Base-by-base conservation (phyloP, 2,113 vertebrate genomes). In the Odontophorus gujanensis region DNA sequence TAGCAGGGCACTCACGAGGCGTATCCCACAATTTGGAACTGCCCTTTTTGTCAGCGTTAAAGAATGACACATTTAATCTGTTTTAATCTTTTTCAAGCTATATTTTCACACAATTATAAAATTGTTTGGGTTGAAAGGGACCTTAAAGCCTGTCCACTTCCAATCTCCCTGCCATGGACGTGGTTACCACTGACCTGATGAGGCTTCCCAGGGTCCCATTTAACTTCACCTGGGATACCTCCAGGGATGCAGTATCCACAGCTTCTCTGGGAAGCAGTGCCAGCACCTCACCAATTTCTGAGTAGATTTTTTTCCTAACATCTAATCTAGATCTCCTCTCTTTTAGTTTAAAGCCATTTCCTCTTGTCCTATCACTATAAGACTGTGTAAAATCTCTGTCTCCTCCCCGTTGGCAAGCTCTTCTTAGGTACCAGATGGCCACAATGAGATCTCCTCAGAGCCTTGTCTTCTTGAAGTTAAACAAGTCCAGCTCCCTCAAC, bases 1-100 rank as follows among this genome's bases (percentile, higher is more conserved):
- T 1, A 92, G 13, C 13, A 69, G 57, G 32, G 22, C 45, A 58
- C 45, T 61, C 53, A 69, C 78, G 68, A 93, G 53, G 69, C 75
- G 48, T 59, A 55, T 83, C 48, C 9, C 85, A 69, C 40, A 78
- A 34, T 50, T 89, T 94, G 47, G 65, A 91, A 78, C 72, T 75
- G 85, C 48, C 72, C 94, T 95, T 95, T 86, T 69, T 86, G 69
- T 69, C 75, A 92, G 26, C 0, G 0, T 59, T 66, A 62, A 87
- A 17, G 6, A 7, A 62, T 88, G 94, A 92, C 94, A 94, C 26
- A 84, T 71, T 94, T 72, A 81, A 96, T 95, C 76, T 72, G 17
- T 85, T 91, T 53, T 88, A 94, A 94, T 92, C 50, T 36, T 81
- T 91, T 81, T 93, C 94, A 90, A 50, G 62, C 71, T 84, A 53